Conservation (phyloP, 1,140 invertebrate species). For the Metaphire vulgaris region DNA sequence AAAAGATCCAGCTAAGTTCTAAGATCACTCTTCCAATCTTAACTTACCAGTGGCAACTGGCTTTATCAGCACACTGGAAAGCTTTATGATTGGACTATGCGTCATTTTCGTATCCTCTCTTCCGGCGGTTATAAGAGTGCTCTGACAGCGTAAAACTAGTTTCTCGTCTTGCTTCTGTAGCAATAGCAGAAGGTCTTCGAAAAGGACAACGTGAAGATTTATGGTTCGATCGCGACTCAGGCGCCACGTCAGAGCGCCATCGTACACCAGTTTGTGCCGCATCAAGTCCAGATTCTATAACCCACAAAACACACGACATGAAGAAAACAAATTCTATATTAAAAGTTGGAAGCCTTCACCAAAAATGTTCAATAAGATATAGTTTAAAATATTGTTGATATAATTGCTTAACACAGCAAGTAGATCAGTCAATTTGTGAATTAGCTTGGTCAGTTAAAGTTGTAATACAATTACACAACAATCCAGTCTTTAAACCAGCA, state of each 20-base stretch:
- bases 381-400: too few relatives aligned
- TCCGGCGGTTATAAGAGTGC: conserved; percentile 19
- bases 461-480: too few relatives aligned
- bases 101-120: conserved; percentile 25
- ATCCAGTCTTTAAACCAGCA: too few relatives aligned
- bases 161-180: conserved; percentile 78
- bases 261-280: conserved; percentile 72
- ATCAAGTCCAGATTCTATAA: conserved; percentile 72
- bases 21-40: too few relatives aligned
- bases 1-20: too few relatives aligned
- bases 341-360: too few relatives aligned
- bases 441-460: too few relatives aligned
- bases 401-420: too few relatives aligned
- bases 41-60: conserved; percentile 67
- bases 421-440: too few relatives aligned
- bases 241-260: conserved; percentile 72
- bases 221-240: conserved; percentile 64
- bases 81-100: conserved; percentile 38
- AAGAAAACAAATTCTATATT: background rate
- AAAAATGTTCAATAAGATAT: too few relatives aligned
- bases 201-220: conserved; percentile 76
- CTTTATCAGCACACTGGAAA: conserved; percentile 45
- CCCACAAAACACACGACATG: conserved; percentile 32
- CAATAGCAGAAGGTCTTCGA: conserved; percentile 79
- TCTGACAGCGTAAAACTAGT: conserved; percentile 51